These are phyloP conservation scores for Chlorospingus flavigularis DNA, from an alignment of 2,797 vertebrate genomes.

Conservation along the genomic window DNA sequence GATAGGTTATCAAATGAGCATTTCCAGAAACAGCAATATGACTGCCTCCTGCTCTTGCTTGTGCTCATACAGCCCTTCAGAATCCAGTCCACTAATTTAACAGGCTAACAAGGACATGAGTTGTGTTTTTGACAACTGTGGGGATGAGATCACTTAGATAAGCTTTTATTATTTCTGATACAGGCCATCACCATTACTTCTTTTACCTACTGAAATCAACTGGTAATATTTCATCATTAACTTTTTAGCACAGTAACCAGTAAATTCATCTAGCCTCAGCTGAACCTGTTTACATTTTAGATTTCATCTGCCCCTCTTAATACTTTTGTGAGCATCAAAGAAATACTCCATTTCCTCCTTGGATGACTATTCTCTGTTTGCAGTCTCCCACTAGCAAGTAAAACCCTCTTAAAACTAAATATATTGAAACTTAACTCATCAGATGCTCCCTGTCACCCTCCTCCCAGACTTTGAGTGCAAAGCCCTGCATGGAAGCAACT, in stretches of 20 bases:
- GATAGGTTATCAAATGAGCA: background rate
- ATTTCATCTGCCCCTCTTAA: conserved; percentile 16
- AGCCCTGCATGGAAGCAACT: background rate
- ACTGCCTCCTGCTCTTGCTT: background rate
- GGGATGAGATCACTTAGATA: background rate
- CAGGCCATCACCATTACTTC: background rate
- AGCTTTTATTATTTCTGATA: background rate
- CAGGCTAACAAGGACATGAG: background rate
- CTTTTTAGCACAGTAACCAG: background rate
- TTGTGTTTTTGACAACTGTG: background rate
- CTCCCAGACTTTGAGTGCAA: background rate
- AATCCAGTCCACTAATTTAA: background rate
- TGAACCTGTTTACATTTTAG: conserved; percentile 9
- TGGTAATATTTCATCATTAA: background rate
- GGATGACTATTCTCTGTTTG: background rate
- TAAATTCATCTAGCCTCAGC: background rate
- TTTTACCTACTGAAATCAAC: background rate
- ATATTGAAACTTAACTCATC: background rate
- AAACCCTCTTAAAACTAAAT: background rate
- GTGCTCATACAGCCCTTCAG: background rate
- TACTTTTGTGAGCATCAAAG: background rate
- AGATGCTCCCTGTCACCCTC: background rate
- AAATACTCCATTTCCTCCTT: background rate
- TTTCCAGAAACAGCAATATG: background rate
- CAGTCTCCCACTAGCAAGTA: background rate